phyloP scores from a whole-genome alignment of 2,888 invertebrate species.

The Chloroclysta siterata region DNA sequence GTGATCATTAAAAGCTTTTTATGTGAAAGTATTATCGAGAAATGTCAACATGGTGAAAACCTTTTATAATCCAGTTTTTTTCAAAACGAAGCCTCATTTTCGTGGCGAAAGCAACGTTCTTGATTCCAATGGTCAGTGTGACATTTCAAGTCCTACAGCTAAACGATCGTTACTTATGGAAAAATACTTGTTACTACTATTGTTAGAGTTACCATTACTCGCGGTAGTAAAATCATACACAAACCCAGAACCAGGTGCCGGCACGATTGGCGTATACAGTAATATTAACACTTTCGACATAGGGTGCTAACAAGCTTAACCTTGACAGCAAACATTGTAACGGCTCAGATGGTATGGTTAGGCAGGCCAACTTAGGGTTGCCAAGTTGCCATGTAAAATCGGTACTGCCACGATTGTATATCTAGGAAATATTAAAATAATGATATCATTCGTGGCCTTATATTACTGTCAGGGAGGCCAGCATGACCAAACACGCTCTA shows the following conservation, averaged over 20 bases:
- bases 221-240: constrained; percentile 9
- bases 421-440: background rate
- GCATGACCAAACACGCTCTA: background rate
- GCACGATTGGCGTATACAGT: constrained; percentile 17
- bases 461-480: background rate
- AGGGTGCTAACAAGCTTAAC: constrained; percentile 35
- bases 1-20: constrained; percentile 5
- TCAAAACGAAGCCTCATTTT: background rate
- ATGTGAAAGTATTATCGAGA: constrained; percentile 21
- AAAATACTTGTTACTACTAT: background rate
- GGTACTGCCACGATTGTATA: background rate
- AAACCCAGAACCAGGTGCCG: constrained; percentile 12
- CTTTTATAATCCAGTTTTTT: constrained; percentile 1
- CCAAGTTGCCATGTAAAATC: constrained; percentile 4
- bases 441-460: background rate
- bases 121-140: constrained; percentile 3
- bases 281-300: constrained; percentile 29
- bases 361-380: constrained; percentile 6
- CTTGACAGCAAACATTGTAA: constrained; percentile 38
- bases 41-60: constrained; percentile 9
- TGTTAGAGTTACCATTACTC: background rate
- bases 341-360: constrained; percentile 23
- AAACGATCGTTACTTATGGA: constrained; percentile 9
- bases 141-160: background rate
- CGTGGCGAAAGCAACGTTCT: background rate